These are phyloP conservation scores for Etia nguti DNA, from an alignment of 2,113 vertebrate species.

Conservation along the genomic window DNA sequence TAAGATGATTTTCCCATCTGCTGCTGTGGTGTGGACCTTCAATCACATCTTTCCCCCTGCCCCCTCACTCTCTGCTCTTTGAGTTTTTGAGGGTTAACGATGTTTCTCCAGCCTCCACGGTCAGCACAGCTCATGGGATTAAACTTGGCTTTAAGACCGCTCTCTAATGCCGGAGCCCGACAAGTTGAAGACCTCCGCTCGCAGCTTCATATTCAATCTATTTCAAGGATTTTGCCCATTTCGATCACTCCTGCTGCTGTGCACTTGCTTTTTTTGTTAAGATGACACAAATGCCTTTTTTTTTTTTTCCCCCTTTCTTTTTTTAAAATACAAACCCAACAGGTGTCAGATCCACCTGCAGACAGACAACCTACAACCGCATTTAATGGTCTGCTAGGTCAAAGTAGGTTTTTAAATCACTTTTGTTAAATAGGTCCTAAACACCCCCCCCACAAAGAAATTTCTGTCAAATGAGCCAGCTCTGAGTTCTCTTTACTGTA, in stretches of 20 bases:
- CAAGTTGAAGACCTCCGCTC: neutral
- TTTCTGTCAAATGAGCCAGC: neutral
- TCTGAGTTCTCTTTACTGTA: neutral
- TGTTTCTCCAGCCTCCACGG: neutral
- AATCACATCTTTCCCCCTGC: neutral
- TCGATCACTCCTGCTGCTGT: neutral
- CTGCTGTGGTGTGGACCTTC: neutral
- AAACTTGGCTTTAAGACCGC: neutral
- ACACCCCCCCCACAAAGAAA: neutral
- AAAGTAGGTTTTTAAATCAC: neutral
- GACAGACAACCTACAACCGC: neutral
- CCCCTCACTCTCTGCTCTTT: neutral
- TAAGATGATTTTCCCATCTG: neutral
- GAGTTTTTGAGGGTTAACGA: neutral
- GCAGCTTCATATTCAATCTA: neutral
- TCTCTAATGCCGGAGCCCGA: neutral
- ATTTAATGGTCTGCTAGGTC: neutral
- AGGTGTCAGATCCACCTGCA: neutral
- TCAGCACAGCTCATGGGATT: neutral
- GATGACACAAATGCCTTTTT: neutral
- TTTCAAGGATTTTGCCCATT: neutral
- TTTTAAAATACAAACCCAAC: neutral
- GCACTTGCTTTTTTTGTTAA: neutral
- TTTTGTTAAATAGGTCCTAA: neutral
- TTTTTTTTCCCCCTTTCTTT: no score